These are phyloP conservation scores for Druon quercuslanigerum DNA, from an alignment of 1,140 invertebrate species.

Conservation along the genomic window DNA sequence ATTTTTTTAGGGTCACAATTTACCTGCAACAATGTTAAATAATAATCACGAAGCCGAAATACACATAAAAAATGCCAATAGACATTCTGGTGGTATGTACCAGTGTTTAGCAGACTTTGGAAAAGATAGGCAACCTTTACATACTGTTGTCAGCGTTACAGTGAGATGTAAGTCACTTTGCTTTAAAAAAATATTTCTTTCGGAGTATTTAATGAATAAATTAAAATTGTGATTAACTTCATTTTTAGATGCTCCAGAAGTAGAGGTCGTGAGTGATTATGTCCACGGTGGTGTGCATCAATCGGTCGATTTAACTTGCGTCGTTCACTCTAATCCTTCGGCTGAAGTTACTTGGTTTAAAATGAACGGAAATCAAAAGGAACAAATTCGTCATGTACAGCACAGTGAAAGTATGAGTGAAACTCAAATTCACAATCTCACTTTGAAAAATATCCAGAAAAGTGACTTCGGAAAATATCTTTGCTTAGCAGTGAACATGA, in stretches of 20 bases:
- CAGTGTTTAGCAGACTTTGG: constrained; percentile 15
- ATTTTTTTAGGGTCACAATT: neutral
- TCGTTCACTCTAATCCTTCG: neutral
- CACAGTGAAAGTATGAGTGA: neutral
- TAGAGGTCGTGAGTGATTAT: constrained; percentile 3
- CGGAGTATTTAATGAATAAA: neutral
- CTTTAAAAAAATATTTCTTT: neutral
- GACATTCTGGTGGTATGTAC: neutral
- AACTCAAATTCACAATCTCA: constrained; percentile 19
- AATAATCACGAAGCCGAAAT: neutral
- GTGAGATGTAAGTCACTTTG: neutral
- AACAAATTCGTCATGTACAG: neutral
- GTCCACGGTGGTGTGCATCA: constrained; percentile 12
- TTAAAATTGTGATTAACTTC: neutral
- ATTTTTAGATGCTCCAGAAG: constrained; percentile 15
- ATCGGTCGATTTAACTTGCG: neutral
- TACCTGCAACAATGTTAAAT: neutral
- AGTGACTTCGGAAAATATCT: constrained; percentile 8
- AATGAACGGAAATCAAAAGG: neutral
- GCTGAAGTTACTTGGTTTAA: neutral
- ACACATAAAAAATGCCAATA: neutral
- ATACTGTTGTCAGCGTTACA: constrained; percentile 1
- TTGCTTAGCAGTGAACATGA: neutral
- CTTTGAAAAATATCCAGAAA: neutral
- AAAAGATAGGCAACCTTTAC: neutral